A percentile compares a stretch with the other conserved stretches of the same genome.
phyloP scores from a whole-genome alignment of 2,888 invertebrate species.

The Abscondita cerata region DNA sequence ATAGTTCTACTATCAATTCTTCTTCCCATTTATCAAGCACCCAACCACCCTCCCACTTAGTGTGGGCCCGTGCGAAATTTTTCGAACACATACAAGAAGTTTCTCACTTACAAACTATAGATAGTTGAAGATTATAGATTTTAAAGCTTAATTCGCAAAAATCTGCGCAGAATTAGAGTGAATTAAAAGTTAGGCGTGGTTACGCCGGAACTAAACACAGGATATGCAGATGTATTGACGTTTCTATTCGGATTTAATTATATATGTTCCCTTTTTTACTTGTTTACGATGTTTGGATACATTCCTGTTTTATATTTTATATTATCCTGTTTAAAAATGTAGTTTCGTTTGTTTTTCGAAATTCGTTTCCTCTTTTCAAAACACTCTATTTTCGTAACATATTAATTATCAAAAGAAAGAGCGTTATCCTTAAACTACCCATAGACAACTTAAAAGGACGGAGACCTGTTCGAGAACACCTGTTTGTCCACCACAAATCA shows the following conservation, averaged over 20 bases:
- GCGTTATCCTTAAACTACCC: no score
- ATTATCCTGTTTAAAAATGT: conserved; percentile 46
- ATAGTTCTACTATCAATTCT: conserved; percentile 39
- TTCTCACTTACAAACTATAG: conserved; percentile 44
- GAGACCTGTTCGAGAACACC: no score
- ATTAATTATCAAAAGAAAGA: no score
- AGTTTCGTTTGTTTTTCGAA: neutral
- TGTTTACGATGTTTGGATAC: conserved; percentile 49
- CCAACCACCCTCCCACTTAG: conserved; percentile 36
- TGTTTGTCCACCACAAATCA: no score
- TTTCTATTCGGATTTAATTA: conserved; percentile 60
- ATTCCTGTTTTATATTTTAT: conserved; percentile 43
- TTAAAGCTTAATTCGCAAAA: conserved; percentile 55
- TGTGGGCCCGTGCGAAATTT: conserved; percentile 21
- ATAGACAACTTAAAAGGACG: no score
- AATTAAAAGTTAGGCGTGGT: conserved; percentile 61
- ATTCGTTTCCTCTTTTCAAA: neutral
- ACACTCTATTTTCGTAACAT: no score
- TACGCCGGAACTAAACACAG: conserved; percentile 44
- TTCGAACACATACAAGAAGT: neutral
- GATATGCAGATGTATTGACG: conserved; percentile 58
- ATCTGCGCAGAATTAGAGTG: conserved; percentile 60
- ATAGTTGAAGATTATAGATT: conserved; percentile 57
- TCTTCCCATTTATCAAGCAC: conserved; percentile 22
- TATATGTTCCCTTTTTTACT: conserved; percentile 55